phyloP scores from a whole-genome alignment of 1,140 invertebrate species.

The Chelonus insularis region DNA sequence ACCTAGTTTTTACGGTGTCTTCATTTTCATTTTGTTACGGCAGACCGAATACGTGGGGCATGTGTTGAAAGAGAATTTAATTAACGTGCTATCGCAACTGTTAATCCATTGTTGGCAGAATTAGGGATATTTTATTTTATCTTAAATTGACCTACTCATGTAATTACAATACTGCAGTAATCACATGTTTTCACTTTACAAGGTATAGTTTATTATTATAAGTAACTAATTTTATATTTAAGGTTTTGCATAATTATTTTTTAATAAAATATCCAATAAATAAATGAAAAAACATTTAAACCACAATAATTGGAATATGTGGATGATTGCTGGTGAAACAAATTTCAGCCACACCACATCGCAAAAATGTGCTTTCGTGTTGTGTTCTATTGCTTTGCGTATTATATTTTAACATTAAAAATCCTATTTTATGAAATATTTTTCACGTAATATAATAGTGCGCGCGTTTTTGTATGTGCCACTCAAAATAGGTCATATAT shows the following conservation, averaged over 20 bases:
- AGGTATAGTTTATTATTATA: not conserved
- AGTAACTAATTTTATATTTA: not conserved
- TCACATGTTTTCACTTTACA: constrained; percentile 8
- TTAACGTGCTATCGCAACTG: constrained; percentile 46
- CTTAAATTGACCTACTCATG: constrained; percentile 26
- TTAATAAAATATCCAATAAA: not conserved
- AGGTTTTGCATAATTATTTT: not conserved
- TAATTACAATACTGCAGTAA: constrained; percentile 24
- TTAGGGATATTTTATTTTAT: constrained; percentile 37
- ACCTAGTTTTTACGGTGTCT: not conserved
- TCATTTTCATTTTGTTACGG: constrained; percentile 5
- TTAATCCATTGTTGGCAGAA: constrained; percentile 52
- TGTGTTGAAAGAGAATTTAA: constrained; percentile 53
- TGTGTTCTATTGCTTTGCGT: constrained; percentile 30
- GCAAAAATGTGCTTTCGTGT: constrained; percentile 53
- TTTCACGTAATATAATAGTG: constrained; percentile 35
- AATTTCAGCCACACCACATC: constrained; percentile 59
- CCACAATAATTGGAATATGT: constrained; percentile 20
- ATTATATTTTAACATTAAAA: constrained; percentile 23
- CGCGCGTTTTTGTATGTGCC: constrained; percentile 53
- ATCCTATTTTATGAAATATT: constrained; percentile 31
- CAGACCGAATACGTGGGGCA: constrained; percentile 20
- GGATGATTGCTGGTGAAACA: no score
- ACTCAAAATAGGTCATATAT: constrained; percentile 49
- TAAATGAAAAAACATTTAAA: constrained; percentile 15